Evolutionary conservation across 2,888 invertebrate species (phyloP).

Genomic region (Thymelicus sylvestris): DNA sequence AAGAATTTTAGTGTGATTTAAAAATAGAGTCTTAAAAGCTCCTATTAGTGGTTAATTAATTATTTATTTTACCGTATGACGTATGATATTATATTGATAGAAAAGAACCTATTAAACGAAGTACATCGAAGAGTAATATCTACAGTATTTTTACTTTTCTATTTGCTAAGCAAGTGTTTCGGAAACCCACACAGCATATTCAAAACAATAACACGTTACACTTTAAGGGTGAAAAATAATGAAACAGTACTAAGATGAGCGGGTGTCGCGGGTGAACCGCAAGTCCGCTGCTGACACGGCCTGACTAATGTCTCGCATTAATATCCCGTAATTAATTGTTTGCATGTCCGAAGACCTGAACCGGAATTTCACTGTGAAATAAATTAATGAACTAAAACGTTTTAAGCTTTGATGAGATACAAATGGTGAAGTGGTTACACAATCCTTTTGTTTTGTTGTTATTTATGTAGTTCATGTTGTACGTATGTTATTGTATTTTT

Average conservation of each 20-base stretch:
- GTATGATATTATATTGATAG: no score
- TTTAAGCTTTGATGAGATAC: conserved; percentile 38
- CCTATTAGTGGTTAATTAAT: no score
- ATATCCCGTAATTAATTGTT: conserved; percentile 85
- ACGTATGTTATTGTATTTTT: conserved; percentile 17
- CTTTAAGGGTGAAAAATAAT: conserved; percentile 2
- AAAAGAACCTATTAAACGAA: no score
- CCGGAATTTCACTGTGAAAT: conserved; percentile 71
- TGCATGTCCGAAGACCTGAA: conserved; percentile 80
- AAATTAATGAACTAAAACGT: conserved; percentile 61
- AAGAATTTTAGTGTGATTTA: no score
- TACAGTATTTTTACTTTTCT: no score
- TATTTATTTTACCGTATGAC: no score
- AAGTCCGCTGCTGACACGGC: conserved; percentile 67
- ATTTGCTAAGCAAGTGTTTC: no score
- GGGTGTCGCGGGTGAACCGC: conserved; percentile 32
- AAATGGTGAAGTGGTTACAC: conserved; percentile 23
- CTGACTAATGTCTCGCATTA: conserved; percentile 82
- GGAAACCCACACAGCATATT: not conserved
- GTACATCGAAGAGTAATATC: no score
- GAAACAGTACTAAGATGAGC: conserved; percentile 35
- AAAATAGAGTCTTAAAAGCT: no score
- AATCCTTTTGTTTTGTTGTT: conserved; percentile 22
- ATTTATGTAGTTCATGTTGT: conserved; percentile 6
- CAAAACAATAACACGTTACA: conserved; percentile 2